Base-by-base conservation (phyloP, 2,113 vertebrate species). In the Telmatochromis sp. region DNA sequence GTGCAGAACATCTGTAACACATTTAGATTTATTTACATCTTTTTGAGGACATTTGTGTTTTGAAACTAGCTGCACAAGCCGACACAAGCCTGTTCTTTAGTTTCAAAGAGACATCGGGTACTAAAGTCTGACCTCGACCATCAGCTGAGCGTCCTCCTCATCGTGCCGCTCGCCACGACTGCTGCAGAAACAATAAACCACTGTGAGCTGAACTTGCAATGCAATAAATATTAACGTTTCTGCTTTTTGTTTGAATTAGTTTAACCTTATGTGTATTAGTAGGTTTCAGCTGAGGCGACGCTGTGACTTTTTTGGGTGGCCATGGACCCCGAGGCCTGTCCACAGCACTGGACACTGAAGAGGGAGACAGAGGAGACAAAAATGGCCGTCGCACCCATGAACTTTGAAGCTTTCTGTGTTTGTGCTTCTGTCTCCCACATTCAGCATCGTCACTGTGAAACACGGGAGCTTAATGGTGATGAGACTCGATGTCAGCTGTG, bases 211-310 rank as follows among this genome's bases (percentile, higher is more conserved):
- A 63, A 19, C 58, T 63, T 23, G 28, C 5, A 33, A 1, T 19
- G 28, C 58, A 63, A 33, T 33, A 19, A 63, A 63, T 19, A 63
- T 60, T 31, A 60, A 0, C 0, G 2, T 60, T 60, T 60, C 26
- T 9, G 5, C 0, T 10, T 15, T 17, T 58, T 1, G 26, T 58
- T 58, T 58, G 7, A 58, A 58, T 31, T 58, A 1, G 7, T 31
- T 28, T 58, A 58, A 17, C 26, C 14, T 58, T 4, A 4, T 31
- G 57, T 31, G 26, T 60, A 17, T 60, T 60, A 1, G 57, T 60
- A 10, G 57, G 57, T 10, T 6, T 31, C 57, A 31, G 14, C 57
- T 60, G 57, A 60, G 55, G 55, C 55, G 23, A 28, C 13, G 13
- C 23, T 57, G 1, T 28, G 23, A 57, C 28, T 4, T 58, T 60